Evolutionary conservation across 1,140 invertebrate species (phyloP).

Genomic region (Stegodyphus mimosarum): DNA sequence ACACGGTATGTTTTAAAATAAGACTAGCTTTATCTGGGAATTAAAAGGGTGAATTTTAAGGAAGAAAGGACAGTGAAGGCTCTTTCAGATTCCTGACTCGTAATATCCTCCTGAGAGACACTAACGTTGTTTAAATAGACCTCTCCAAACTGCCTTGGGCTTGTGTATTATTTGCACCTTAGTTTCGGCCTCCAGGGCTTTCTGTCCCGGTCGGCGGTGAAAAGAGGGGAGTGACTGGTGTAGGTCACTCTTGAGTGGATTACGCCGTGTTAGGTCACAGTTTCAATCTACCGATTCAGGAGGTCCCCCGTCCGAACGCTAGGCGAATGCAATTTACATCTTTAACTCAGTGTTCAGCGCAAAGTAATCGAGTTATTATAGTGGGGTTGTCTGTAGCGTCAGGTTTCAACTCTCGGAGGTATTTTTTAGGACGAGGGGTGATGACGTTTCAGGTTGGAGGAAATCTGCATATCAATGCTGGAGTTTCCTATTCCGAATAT

Average conservation of each 20-base stretch:
- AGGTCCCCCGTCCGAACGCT: not conserved
- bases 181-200: conserved; percentile 23
- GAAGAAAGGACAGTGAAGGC: too few species aligned
- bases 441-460: not conserved
- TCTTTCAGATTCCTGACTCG: not conserved
- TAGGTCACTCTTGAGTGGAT: conserved; percentile 52
- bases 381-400: conserved; percentile 12
- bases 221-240: conserved; percentile 48
- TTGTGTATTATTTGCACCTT: conserved; percentile 53
- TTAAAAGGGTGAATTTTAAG: too few species aligned
- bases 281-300: not conserved
- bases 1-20: too few species aligned
- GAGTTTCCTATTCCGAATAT: not conserved
- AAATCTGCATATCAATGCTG: conserved; percentile 19
- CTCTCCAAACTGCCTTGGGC: conserved; percentile 42
- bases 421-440: conserved; percentile 20
- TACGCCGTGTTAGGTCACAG: conserved; percentile 55
- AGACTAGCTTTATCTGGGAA: too few species aligned
- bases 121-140: conserved; percentile 59
- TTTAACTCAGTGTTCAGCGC: conserved; percentile 46
- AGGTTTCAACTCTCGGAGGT: conserved; percentile 30
- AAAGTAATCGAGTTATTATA: conserved; percentile 44
- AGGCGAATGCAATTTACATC: conserved; percentile 46
- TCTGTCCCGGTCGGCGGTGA: conserved; percentile 17
- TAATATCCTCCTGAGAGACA: conserved; percentile 42